Evolutionary conservation across 1,140 invertebrate species (phyloP), one percentile per base, ranked within the genome.

Genomic region (Achatina immaculata): DNA sequence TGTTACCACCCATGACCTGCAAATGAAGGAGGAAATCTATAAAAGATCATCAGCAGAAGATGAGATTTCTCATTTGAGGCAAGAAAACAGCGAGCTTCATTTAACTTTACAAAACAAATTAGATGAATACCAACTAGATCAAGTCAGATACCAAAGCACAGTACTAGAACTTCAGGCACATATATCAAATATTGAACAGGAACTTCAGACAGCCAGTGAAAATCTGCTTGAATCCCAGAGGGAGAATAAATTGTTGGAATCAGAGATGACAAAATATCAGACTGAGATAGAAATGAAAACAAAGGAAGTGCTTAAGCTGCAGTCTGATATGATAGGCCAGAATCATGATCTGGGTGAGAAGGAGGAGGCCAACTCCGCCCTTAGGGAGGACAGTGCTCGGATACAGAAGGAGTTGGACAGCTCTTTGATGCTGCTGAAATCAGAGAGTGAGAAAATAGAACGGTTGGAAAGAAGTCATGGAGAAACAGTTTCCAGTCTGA

Each of bases 111-210:
- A 51, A 4, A 36, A n/a, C 34, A 77, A 77, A 65, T 55, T 40
- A 1, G 58, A 77, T n/a, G 55, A 77, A 42, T 9, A 6, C 42
- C 65, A 79, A 28, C 7, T 34, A 19, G 1, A 40, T 7, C 76
- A 78, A 40, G 40, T 48, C 11, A 76, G 28, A 66, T 78, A 78
- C 36, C 43, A 78, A 34, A 43, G 11, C 9, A 78, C 40, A 31
- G n/a, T 78, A 43, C 31, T 79, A 48, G 77, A 79, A 21, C 38
- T 66, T 16, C 48, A 81, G 58, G n/a, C 69, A 28, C 51, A 79
- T 21, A 71, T 51, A 6, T 14, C 48, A n/a, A n/a, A 72, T 6
- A 42, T 81, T 31, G 42, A 80, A 40, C 51, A 42, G 28, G 40
- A 81, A 40, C 43, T 81, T 16, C 19, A 31, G 48, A 31, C 4